A percentile compares a stretch with the other conserved stretches of the same genome.
These are phyloP conservation scores for Eupithecia inturbata DNA, from an alignment of 2,888 invertebrate species.

Conservation along the genomic window DNA sequence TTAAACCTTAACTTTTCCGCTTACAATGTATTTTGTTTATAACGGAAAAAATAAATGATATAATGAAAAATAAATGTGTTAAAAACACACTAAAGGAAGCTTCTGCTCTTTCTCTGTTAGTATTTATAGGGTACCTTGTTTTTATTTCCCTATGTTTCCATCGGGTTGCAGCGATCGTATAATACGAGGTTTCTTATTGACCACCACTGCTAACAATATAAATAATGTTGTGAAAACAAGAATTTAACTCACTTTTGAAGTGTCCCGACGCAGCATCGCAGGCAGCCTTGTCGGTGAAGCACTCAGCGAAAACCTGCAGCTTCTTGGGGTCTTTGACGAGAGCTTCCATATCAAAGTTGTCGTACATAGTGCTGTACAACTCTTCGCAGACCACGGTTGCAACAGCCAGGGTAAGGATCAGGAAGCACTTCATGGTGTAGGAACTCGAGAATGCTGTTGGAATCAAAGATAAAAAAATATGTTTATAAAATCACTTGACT, in stretches of 20 bases:
- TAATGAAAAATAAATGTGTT: too few species aligned
- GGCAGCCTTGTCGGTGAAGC: constrained; percentile 59
- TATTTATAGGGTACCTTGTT: too few species aligned
- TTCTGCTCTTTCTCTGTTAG: too few species aligned
- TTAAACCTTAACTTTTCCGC: too few species aligned
- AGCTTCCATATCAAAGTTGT: constrained; percentile 63
- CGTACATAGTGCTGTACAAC: constrained; percentile 63
- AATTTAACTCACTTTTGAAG: constrained; percentile 66
- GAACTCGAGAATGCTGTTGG: constrained; percentile 1
- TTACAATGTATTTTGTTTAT: too few species aligned
- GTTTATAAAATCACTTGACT: background rate
- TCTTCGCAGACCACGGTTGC: constrained; percentile 50
- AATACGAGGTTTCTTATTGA: too few species aligned
- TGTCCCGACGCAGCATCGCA: constrained; percentile 54
- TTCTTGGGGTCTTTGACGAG: constrained; percentile 48
- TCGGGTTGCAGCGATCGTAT: too few species aligned
- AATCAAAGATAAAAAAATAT: background rate
- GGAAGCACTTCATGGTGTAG: constrained; percentile 62
- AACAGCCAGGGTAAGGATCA: constrained; percentile 52
- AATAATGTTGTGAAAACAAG: too few species aligned
- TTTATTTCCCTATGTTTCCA: too few species aligned
- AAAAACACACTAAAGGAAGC: too few species aligned
- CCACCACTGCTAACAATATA: too few species aligned
- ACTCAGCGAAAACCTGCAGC: constrained; percentile 54
- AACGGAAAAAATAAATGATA: too few species aligned